Conservation (phyloP, 2,797 vertebrate species). For the Typhlichthys subterraneus region DNA sequence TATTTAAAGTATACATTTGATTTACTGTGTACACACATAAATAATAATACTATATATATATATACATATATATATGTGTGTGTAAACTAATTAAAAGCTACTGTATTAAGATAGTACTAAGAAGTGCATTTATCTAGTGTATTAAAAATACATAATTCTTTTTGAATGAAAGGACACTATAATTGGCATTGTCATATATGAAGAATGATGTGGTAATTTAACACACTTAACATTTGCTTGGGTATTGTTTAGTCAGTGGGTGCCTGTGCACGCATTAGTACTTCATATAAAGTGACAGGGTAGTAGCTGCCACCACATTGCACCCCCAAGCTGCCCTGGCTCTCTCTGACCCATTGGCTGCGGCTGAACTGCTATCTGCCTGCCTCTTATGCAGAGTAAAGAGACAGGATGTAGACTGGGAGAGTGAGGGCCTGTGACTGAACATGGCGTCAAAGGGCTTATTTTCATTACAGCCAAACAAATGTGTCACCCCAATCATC, state of each 20-base stretch:
- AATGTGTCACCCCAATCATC: conserved; percentile 86
- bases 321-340: conserved; percentile 7
- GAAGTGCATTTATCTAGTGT: no score
- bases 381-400: conserved; percentile 77
- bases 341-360: conserved; percentile 53
- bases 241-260: conserved; percentile 49
- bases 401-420: conserved; percentile 75
- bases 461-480: conserved; percentile 83
- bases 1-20: no score
- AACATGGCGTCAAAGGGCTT: conserved; percentile 76
- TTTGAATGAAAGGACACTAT: no score
- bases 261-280: conserved; percentile 62
- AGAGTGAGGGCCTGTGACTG: conserved; percentile 59
- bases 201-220: conserved; percentile 14
- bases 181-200: background rate
- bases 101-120: background rate
- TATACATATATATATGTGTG: no score
- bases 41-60: no score
- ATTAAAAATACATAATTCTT: background rate
- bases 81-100: no score
- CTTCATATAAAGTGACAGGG: conserved; percentile 70
- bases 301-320: conserved; percentile 39
- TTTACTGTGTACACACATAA: no score
- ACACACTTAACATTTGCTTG: conserved; percentile 37
- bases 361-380: conserved; percentile 69